These are phyloP conservation scores for Phoebastria nigripes DNA, from an alignment of 2,797 vertebrate genomes.

Conservation along the genomic window DNA sequence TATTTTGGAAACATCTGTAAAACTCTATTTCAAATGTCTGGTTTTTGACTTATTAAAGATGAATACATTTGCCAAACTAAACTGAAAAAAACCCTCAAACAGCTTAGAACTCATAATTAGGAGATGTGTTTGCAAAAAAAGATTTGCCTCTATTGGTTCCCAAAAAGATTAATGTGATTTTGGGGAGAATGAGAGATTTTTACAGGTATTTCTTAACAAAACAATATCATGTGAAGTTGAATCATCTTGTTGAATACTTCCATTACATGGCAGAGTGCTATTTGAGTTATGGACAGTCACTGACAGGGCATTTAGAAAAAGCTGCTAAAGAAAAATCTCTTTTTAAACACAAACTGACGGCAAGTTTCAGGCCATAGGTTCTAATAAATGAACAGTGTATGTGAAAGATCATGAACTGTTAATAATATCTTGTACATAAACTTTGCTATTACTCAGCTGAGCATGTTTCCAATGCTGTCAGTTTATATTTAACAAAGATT, in stretches of 20 bases:
- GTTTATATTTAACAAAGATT: constrained; percentile 41
- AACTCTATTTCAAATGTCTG: neutral
- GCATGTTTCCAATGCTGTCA: neutral
- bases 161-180: neutral
- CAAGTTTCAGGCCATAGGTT: neutral
- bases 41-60: neutral
- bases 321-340: neutral
- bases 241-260: neutral
- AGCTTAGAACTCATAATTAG: neutral
- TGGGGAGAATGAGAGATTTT: neutral
- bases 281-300: neutral
- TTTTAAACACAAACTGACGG: neutral
- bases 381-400: constrained; percentile 19
- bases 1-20: constrained; percentile 36
- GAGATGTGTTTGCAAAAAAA: neutral
- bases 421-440: constrained; percentile 10
- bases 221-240: neutral
- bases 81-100: neutral
- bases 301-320: neutral
- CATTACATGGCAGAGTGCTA: neutral
- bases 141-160: neutral
- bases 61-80: neutral
- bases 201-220: constrained; percentile 12
- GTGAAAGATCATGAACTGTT: constrained; percentile 23
- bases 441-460: constrained; percentile 19